Conservation (phyloP, 2,888 invertebrate species). For the Ecliptopera silaceata region DNA sequence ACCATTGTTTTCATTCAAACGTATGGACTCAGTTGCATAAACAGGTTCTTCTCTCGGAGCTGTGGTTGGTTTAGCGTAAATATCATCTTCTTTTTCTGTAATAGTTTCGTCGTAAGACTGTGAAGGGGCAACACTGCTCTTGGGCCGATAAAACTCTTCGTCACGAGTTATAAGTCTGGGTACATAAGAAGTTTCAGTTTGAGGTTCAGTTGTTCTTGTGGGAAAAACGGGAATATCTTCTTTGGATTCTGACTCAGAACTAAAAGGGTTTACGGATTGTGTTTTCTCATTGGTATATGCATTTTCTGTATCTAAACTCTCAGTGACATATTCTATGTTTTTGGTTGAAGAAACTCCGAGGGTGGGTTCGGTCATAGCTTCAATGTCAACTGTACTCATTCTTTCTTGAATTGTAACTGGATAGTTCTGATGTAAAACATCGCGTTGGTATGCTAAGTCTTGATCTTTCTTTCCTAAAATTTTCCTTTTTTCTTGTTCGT, state of each 20-base stretch:
- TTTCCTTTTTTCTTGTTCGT: conserved; percentile 59
- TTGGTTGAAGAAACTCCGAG: conserved; percentile 51
- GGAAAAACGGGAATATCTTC: conserved; percentile 44
- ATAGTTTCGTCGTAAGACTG: conserved; percentile 54
- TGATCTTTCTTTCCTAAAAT: conserved; percentile 54
- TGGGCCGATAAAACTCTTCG: conserved; percentile 57
- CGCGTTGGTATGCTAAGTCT: conserved; percentile 84
- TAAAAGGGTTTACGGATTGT: conserved; percentile 56
- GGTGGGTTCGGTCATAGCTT: conserved; percentile 72
- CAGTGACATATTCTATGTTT: conserved; percentile 49
- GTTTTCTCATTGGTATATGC: conserved; percentile 71
- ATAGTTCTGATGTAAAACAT: conserved; percentile 85
- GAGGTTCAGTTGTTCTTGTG: conserved; percentile 45
- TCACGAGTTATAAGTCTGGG: conserved; percentile 51
- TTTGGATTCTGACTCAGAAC: conserved; percentile 47
- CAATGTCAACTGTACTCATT: conserved; percentile 73
- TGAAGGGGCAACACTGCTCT: conserved; percentile 56
- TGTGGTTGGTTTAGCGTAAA: conserved; percentile 51
- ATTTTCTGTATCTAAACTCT: conserved; percentile 66
- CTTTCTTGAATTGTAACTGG: conserved; percentile 82
- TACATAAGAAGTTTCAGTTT: conserved; percentile 56
- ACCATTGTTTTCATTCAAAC: conserved; percentile 54
- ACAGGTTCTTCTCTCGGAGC: conserved; percentile 49
- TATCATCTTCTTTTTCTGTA: conserved; percentile 54
- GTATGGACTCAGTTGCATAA: conserved; percentile 51